Evolutionary conservation across 2,113 vertebrate species (phyloP).

Genomic region (Xenotilapia longispinis): DNA sequence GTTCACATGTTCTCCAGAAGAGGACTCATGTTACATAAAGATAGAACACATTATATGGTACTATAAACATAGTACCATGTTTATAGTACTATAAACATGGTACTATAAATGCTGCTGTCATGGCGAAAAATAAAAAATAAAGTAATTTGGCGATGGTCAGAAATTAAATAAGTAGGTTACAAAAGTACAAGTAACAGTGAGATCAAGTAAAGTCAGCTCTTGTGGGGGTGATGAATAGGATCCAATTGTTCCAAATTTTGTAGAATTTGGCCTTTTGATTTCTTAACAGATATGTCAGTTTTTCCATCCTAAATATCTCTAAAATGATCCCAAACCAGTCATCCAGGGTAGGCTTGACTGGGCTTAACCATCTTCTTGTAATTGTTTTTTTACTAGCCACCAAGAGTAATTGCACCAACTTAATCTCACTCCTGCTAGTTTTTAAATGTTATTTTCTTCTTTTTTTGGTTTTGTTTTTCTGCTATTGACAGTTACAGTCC

Average conservation of each 20-base stretch:
- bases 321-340: background rate
- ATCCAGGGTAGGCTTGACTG: background rate
- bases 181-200: background rate
- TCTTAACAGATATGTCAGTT: background rate
- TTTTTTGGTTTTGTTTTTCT: background rate
- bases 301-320: background rate
- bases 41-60: background rate
- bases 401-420: background rate
- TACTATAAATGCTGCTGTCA: no score
- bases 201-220: rapidly evolving
- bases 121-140: no score
- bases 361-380: background rate
- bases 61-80: background rate
- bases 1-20: background rate
- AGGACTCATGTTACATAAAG: background rate
- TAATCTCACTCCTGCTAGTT: background rate
- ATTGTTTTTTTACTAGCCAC: background rate
- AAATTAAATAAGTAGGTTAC: background rate
- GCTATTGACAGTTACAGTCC: background rate
- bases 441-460: background rate
- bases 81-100: no score
- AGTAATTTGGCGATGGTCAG: no score
- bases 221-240: background rate
- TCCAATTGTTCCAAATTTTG: rapidly evolving
- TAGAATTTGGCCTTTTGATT: background rate